Evolutionary conservation across 2,113 vertebrate genomes (phyloP), one percentile per base, ranked within the genome.

Genomic region (Cottus gobio): DNA sequence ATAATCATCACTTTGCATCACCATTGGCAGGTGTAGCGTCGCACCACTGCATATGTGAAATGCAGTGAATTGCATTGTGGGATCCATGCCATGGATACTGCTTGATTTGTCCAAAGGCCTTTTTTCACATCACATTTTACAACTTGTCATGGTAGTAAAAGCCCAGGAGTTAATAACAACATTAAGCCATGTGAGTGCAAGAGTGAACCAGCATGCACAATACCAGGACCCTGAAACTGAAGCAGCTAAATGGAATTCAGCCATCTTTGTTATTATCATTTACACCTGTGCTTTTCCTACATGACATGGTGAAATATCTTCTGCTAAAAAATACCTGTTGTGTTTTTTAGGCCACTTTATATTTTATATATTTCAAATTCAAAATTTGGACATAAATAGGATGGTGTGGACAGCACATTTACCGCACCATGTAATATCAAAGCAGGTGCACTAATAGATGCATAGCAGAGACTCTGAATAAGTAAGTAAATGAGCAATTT

Each of bases 381-480:
- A n/a, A 1, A 24, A 75, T 24, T 26, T 11, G 5, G 36, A 48
- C 9, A 39, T 31, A 46, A 15, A 62, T 7, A 58, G 36, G 4
- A 48, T 0, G 3, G 11, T 18, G 26, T 18, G 20, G 9, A 42
- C 46, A 60, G 15, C 56, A 16, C 28, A 22, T 20, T 34, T 0
- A 70, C 13, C 39, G 36, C 44, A 36, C 15, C 3, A 11, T 8
- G 30, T 15, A 16, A 26, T 26, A 74, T 73, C 24, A 77, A 62
- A 77, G 31, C 54, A 71, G 54, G 46, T 36, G 30, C 9, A 77
- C 31, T 37, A 65, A 69, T 58, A 15, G 28, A 69, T 24, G 67
- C 30, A 57, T 0, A 39, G 56, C 20, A 39, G 30, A 24, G 16
- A 42, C 9, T 50, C 48, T 54, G 46, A 72, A 64, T 24, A 39